phyloP scores from a whole-genome alignment of 2,113 vertebrate genomes.

The Archilochus colubris region DNA sequence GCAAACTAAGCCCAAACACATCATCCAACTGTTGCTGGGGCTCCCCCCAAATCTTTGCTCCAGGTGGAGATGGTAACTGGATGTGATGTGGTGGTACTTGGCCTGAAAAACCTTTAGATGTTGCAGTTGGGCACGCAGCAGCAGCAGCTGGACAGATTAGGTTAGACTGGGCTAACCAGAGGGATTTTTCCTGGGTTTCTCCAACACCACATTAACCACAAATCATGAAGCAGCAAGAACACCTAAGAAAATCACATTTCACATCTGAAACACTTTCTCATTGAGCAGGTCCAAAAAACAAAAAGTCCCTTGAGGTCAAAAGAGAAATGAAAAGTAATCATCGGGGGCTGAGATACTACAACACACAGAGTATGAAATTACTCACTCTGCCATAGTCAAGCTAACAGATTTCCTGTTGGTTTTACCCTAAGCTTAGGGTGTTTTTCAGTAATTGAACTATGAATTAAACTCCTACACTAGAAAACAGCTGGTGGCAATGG shows the following conservation, averaged over 20 bases:
- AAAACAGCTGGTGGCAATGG: background rate
- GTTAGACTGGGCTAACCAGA: background rate
- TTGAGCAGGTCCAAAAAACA: background rate
- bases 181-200: conserved; percentile 36
- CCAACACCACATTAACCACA: conserved; percentile 4
- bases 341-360: background rate
- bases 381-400: background rate
- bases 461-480: conserved; percentile 17
- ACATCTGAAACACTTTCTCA: conserved; percentile 7
- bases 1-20: background rate
- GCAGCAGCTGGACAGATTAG: conserved; percentile 10
- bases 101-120: background rate
- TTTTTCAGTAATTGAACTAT: conserved; percentile 15
- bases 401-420: conserved; percentile 17
- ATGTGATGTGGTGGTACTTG: background rate
- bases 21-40: background rate
- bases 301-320: conserved; percentile 34
- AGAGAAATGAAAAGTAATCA: background rate
- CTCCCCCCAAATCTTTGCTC: background rate
- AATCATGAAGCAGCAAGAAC: conserved; percentile 18
- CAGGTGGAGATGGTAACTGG: background rate
- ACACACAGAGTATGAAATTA: background rate
- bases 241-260: background rate
- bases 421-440: background rate
- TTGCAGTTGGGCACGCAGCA: background rate